Conservation (phyloP, 1,140 invertebrate genomes). For the Mylabris phalerata region DNA sequence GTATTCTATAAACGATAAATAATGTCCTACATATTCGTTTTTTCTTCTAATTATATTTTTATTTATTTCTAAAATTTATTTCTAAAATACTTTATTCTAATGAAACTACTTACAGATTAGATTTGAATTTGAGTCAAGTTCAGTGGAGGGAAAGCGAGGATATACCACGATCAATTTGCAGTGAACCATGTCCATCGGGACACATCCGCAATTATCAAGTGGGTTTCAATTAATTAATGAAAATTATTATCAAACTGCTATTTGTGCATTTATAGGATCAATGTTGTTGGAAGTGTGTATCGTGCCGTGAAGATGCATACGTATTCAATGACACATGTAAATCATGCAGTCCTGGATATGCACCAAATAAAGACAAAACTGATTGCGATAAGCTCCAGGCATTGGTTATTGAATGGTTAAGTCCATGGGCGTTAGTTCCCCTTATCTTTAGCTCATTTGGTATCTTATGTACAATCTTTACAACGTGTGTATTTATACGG, state of each 20-base stretch:
- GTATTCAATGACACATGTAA: constrained; percentile 55
- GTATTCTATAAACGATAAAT: background rate
- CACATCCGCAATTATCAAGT: constrained; percentile 54
- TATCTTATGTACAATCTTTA: constrained; percentile 56
- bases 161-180: constrained; percentile 57
- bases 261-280: constrained; percentile 43
- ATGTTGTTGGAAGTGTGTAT: constrained; percentile 62
- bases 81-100: too few species aligned
- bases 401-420: constrained; percentile 47
- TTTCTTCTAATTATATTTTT: too few species aligned
- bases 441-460: constrained; percentile 52
- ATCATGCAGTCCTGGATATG: constrained; percentile 49
- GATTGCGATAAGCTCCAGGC: constrained; percentile 49
- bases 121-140: constrained; percentile 24
- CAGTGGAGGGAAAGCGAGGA: constrained; percentile 28
- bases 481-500: constrained; percentile 55
- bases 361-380: constrained; percentile 48
- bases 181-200: constrained; percentile 54
- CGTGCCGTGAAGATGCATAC: constrained; percentile 52
- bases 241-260: background rate
- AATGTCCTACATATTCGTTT: too few species aligned
- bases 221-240: constrained; percentile 20
- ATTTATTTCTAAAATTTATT: too few species aligned
- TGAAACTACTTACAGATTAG: constrained; percentile 21
- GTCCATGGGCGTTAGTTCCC: constrained; percentile 57